Percentiles rank a stretch among this genome's conserved stretches.
Evolutionary conservation across 2,113 vertebrate species (phyloP).

Genomic region (Phoxinus phoxinus): DNA sequence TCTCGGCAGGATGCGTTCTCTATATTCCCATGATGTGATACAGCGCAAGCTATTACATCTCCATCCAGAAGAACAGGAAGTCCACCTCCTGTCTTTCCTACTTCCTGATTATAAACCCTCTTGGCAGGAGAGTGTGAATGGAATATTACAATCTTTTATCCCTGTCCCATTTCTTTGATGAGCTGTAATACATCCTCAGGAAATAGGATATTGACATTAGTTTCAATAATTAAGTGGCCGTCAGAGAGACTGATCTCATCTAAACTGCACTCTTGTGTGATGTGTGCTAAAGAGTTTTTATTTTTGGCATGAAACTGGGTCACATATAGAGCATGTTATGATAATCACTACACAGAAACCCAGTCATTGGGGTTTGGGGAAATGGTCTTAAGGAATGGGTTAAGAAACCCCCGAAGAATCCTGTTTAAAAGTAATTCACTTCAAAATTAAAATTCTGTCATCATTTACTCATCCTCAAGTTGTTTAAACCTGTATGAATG

Average conservation of each 20-base stretch:
- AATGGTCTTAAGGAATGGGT: neutral
- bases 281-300: constrained; percentile 11
- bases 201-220: constrained; percentile 42
- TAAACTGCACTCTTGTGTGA: constrained; percentile 11
- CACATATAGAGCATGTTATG: neutral
- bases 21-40: constrained; percentile 24
- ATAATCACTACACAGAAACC: neutral
- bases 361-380: neutral
- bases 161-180: constrained; percentile 32
- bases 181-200: constrained; percentile 40
- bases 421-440: too few relatives aligned
- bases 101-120: constrained; percentile 35
- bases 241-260: constrained; percentile 25
- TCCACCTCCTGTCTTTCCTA: constrained; percentile 15
- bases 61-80: constrained; percentile 41
- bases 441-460: too few relatives aligned
- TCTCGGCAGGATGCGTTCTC: neutral
- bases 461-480: too few relatives aligned
- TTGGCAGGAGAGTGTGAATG: constrained; percentile 25
- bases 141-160: constrained; percentile 37
- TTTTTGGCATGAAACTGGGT: constrained; percentile 28
- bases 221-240: constrained; percentile 33
- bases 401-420: too few relatives aligned
- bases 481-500: too few relatives aligned
- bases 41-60: constrained; percentile 8